Base-by-base conservation (phyloP, 2,888 invertebrate genomes). In the Buathra laborator region DNA sequence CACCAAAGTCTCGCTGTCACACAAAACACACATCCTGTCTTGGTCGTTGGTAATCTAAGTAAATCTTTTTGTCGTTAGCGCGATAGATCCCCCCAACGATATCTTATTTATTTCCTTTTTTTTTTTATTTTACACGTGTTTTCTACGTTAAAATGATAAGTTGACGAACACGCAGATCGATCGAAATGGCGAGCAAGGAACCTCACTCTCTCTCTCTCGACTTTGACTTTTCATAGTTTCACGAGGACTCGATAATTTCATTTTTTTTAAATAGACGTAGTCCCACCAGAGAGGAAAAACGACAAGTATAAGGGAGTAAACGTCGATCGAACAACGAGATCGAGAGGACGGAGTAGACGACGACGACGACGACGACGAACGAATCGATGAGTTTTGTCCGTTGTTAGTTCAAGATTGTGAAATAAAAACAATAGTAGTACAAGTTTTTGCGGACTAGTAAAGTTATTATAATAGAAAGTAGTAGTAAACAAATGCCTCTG, bases 311-410 rank as follows among this genome's bases (percentile, higher is more conserved):
- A 10, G 9, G 19, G 56, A 56, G 53, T 37, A 43, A 53, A 12
- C 16, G 48, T 29, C 51, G 68, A 48, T 71, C 53, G 53, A 53
- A 12, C 53, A 43, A 56, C 70, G 51, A 51, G 53, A 70, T 70
- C 32, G 32, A 32, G 51, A 70, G 32, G 32, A 37, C 53, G 37
- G 37, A 70, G 37, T 70, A 37, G 29, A 32, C 14, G 29, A 53
- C 37, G 66, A 66, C 19, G 19, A 19, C 37, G 37, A 37, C 37
- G 37, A 37, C 37, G 37, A 37, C 37, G 37, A 37, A 37, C 37
- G 56, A 56, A 70, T 70, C 70, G 10, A 56, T n/a, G 56, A 37
- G 14, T 56, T 51, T n/a, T 51, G 19, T 56, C 19, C 3, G 16
- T 56, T 24, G 56, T 56, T 56, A 56, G 56, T 56, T 24, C 10